These are phyloP conservation scores for Hipparchia sbordonii DNA, from an alignment of 2,888 invertebrate genomes.

Conservation along the genomic window DNA sequence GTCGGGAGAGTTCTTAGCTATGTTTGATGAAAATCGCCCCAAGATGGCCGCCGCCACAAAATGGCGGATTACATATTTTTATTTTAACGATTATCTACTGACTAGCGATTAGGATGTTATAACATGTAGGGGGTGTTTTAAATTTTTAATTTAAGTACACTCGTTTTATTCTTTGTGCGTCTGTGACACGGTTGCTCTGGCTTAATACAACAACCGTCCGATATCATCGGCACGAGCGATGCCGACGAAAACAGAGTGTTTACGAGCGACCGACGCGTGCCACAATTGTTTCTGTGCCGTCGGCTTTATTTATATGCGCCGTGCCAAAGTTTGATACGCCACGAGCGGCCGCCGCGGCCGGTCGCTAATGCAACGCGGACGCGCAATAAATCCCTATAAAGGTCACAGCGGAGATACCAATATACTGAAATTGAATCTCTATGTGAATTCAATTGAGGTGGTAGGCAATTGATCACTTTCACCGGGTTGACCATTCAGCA, in stretches of 20 bases:
- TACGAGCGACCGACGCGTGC: conserved; percentile 56
- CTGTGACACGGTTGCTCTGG: conserved; percentile 32
- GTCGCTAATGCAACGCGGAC: conserved; percentile 40
- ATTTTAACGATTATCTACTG: too few species aligned
- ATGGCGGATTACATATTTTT: too few species aligned
- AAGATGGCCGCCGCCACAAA: too few species aligned
- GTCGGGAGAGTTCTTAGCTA: too few species aligned
- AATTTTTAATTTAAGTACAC: neutral
- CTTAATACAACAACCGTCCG: conserved; percentile 55
- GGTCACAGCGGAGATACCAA: conserved; percentile 37
- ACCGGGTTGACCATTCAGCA: neutral
- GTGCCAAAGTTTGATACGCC: conserved; percentile 37
- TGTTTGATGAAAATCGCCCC: too few species aligned
- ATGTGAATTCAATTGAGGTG: neutral
- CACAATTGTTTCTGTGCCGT: conserved; percentile 50
- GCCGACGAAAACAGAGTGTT: conserved; percentile 64
- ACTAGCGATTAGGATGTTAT: too few species aligned
- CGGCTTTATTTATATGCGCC: conserved; percentile 44
- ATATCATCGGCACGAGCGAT: conserved; percentile 73
- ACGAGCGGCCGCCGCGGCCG: conserved; percentile 19
- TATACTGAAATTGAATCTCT: conserved; percentile 29
- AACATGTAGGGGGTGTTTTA: too few species aligned
- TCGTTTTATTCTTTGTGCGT: conserved; percentile 11
- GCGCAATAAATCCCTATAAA: conserved; percentile 38
- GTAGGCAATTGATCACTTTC: conserved; percentile 7